Conservation (phyloP, 2,113 vertebrate genomes). For the Scytalopus superciliaris region DNA sequence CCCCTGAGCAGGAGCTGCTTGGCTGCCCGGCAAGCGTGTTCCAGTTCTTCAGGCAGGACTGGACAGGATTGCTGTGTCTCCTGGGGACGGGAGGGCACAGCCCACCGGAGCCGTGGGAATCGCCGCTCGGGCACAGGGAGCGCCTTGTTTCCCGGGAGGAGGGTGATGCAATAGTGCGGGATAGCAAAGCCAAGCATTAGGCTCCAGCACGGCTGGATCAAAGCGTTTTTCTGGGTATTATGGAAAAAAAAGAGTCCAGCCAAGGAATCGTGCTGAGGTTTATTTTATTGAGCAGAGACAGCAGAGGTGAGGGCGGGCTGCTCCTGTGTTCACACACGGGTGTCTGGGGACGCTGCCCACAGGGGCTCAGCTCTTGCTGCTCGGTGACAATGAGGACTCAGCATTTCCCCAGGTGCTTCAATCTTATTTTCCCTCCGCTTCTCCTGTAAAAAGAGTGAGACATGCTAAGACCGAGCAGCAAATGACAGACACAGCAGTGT, state of each 20-base stretch:
- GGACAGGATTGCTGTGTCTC: neutral
- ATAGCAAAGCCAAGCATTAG: neutral
- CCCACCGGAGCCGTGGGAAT: neutral
- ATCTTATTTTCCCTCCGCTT: slow-evolving; percentile 50
- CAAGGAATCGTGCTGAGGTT: neutral
- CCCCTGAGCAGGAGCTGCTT: neutral
- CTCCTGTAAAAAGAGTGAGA: slow-evolving; percentile 24
- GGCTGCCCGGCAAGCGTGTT: neutral
- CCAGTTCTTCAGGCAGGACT: neutral
- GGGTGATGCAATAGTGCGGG: neutral
- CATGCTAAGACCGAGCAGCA: neutral
- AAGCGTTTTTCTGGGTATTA: neutral
- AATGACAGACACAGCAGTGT: neutral
- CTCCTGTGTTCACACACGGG: neutral
- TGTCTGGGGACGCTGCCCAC: rapidly evolving
- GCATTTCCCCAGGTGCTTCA: slow-evolving; percentile 60
- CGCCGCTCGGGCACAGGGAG: rapidly evolving
- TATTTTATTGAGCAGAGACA: slow-evolving; percentile 49
- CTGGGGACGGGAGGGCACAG: neutral
- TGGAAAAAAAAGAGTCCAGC: neutral
- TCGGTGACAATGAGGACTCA: neutral
- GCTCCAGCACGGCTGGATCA: neutral
- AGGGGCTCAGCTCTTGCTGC: neutral
- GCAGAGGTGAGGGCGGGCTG: neutral
- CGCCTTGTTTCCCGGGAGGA: neutral